Evolutionary conservation across 2,113 vertebrate species (phyloP).

Genomic region (Pachypanchax playfairii): DNA sequence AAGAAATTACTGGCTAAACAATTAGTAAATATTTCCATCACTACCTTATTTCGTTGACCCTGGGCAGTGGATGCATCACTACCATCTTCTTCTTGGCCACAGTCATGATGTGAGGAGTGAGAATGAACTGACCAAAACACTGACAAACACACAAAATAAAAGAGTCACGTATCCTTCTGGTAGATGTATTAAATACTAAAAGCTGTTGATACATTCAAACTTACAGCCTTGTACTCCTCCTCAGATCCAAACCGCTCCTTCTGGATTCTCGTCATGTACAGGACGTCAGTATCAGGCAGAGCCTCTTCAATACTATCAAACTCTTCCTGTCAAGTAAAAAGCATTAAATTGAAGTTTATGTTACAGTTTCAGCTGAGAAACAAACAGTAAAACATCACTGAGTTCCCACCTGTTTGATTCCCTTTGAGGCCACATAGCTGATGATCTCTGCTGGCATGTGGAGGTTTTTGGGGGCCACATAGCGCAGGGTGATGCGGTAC

Average conservation of each 20-base stretch:
- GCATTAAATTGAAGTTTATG: background rate
- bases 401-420: conserved; percentile 90
- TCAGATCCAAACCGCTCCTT: conserved; percentile 88
- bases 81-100: conserved; percentile 97
- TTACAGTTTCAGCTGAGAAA: background rate
- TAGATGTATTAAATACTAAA: background rate
- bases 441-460: conserved; percentile 89
- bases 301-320: conserved; percentile 94
- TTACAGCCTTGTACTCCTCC: conserved; percentile 89
- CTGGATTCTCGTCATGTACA: conserved; percentile 97
- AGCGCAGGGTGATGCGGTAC: conserved; percentile 93
- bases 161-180: background rate
- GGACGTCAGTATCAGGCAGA: conserved; percentile 90
- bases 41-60: conserved; percentile 97
- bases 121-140: conserved; percentile 96
- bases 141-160: conserved; percentile 40
- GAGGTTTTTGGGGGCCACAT: conserved; percentile 89
- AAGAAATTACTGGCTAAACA: too few relatives aligned
- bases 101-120: conserved; percentile 98
- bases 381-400: background rate
- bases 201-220: conserved; percentile 33
- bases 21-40: too few relatives aligned
- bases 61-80: conserved; percentile 96
- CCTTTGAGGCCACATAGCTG: conserved; percentile 88
- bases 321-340: conserved; percentile 84